Conservation (phyloP, 2,113 vertebrate species). For the Axis porcinus region DNA sequence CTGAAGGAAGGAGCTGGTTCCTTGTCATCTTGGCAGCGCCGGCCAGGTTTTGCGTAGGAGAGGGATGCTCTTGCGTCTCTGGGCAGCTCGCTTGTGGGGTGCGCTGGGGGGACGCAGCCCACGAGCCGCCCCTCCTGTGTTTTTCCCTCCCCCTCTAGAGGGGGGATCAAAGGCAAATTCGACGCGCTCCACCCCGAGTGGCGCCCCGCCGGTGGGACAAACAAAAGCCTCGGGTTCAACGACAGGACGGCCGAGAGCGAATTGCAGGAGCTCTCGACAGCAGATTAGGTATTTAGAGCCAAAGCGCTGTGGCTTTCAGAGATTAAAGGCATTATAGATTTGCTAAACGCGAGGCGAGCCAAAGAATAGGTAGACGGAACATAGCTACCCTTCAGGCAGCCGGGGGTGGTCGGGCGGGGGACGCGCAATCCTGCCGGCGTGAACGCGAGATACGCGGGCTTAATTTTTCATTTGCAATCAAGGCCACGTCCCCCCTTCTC, state of each 20-base stretch:
- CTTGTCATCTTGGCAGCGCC: no score
- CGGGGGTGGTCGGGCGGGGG: background rate
- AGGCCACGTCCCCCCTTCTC: slow-evolving; percentile 61
- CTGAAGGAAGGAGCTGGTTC: background rate
- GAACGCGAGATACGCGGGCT: slow-evolving; percentile 52
- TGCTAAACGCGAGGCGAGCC: slow-evolving; percentile 67
- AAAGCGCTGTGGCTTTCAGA: slow-evolving; percentile 62
- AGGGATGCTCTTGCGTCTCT: background rate
- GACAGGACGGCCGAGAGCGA: background rate
- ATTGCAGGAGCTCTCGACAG: slow-evolving; percentile 39
- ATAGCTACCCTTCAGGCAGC: slow-evolving; percentile 67
- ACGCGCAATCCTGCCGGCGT: slow-evolving; percentile 63
- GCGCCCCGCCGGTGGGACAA: background rate
- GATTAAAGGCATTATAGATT: slow-evolving; percentile 77
- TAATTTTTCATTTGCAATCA: slow-evolving; percentile 81
- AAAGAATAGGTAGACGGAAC: slow-evolving; percentile 63
- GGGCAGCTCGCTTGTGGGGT: background rate
- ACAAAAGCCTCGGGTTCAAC: background rate
- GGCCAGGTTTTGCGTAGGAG: background rate
- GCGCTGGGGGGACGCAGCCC: background rate
- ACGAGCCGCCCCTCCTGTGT: fast-evolving
- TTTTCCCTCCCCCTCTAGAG: background rate
- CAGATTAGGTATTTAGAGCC: slow-evolving; percentile 78
- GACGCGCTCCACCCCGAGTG: fast-evolving
- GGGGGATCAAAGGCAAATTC: fast-evolving